phyloP scores from a whole-genome alignment of 2,113 vertebrate species.

The Erythrocercus mccallii region DNA sequence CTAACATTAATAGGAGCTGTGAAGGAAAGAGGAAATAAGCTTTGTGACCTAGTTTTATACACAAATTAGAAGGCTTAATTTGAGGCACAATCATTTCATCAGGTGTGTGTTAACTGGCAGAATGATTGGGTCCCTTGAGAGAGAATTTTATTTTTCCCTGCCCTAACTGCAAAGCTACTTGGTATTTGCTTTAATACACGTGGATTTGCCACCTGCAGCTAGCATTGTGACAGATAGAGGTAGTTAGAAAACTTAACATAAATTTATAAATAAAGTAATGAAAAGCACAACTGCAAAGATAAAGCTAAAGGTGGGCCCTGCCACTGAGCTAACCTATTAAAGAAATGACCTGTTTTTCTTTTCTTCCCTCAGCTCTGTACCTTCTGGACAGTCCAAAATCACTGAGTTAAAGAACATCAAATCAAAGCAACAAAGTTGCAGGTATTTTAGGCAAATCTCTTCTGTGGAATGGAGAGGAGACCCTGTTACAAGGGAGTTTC shows the following conservation, averaged over 20 bases:
- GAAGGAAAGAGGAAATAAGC: neutral
- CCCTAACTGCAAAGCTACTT: constrained; percentile 2
- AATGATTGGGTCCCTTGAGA: neutral
- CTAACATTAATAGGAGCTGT: neutral
- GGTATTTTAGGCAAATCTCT: neutral
- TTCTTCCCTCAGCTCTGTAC: neutral
- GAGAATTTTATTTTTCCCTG: neutral
- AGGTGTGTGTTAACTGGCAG: constrained; percentile 3
- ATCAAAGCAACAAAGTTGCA: neutral
- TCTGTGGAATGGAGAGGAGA: neutral
- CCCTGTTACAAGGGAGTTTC: neutral
- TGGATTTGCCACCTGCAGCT: constrained; percentile 7
- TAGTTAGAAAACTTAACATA: neutral
- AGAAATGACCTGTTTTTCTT: neutral
- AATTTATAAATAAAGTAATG: neutral
- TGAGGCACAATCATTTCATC: constrained; percentile 20
- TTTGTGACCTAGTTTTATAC: constrained; percentile 20
- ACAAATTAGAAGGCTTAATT: constrained; percentile 41
- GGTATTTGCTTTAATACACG: neutral
- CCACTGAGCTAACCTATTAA: neutral
- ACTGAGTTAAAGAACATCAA: neutral
- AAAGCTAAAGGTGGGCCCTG: neutral
- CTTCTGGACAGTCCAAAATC: neutral
- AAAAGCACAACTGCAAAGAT: neutral
- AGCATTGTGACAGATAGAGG: neutral